Evolutionary conservation across 2,797 vertebrate species (phyloP), one percentile per base, ranked within the genome.

Genomic region (Sparus aurata): DNA sequence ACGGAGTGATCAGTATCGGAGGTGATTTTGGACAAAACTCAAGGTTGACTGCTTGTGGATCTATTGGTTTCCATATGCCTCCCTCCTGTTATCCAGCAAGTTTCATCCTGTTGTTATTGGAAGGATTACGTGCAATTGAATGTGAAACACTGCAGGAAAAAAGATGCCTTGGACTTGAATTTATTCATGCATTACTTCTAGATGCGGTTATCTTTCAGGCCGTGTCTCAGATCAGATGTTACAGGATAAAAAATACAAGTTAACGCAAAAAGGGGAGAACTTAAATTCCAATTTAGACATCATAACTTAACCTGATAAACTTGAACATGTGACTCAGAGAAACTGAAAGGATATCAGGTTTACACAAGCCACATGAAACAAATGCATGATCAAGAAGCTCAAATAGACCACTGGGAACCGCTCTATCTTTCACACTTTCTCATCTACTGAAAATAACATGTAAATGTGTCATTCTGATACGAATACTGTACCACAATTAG

Each of bases 81-180:
- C 82, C 85, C 70, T 75, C 59, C 71, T 77, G 60, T 34, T 80
- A 90, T 80, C 83, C 77, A 78, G 69, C 69, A 62, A 77, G 69
- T 79, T 83, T 83, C 78, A 59, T 85, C 84, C 78, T 91, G 87
- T 91, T 92, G 75, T 93, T 91, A 63, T 81, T 92, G 88, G 87
- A 90, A 88, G 62, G 61, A 68, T 89, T 68, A 81, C 30, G 53
- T 20, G 52, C 64, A 80, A 79, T 20, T 73, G 61, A 83, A 82
- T 74, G 72, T 77, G 71, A 89, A 82, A 64, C 68, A 75, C 72
- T 61, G 68, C 62, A 62, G 47, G 76, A 86, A 74, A 79, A 57
- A 60, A 62, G 60, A 71, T 59, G 53, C 81, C 46, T 60, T 75
- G 54, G 66, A 53, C 34, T 75, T 84, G 61, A 57, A 77, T 75